A percentile compares a stretch with the other conserved stretches of the same genome.
Conservation (phyloP, 2,797 vertebrate species). For the Alosa sapidissima region DNA sequence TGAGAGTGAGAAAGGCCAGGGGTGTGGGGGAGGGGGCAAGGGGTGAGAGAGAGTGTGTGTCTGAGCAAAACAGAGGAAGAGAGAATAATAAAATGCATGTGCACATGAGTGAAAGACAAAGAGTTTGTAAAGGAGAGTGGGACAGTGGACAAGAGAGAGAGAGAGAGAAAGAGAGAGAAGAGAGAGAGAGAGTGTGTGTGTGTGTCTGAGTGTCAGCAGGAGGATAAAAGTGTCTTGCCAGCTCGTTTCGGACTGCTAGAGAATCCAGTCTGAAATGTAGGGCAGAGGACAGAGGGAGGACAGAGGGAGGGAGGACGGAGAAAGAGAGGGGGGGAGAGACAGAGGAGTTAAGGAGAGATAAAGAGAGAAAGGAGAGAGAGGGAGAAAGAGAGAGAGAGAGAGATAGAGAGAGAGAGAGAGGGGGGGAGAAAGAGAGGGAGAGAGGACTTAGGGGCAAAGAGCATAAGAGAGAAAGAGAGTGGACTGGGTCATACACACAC, state of each 20-base stretch:
- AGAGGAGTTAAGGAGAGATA: neutral
- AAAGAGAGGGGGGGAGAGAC: neutral
- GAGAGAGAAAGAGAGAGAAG: neutral
- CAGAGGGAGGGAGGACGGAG: neutral
- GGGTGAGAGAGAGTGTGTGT: neutral
- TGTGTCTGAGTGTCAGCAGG: slow-evolving; percentile 6
- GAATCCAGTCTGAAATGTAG: neutral
- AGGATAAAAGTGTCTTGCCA: slow-evolving; percentile 22
- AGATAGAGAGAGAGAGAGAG: neutral
- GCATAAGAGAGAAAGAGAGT: neutral
- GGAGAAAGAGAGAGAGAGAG: neutral
- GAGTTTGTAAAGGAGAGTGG: neutral
- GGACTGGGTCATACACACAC: neutral
- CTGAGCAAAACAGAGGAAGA: neutral
- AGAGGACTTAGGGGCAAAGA: neutral
- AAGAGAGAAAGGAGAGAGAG: neutral
- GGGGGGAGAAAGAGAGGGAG: neutral
- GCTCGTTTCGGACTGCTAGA: slow-evolving; percentile 13
- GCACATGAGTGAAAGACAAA: neutral
- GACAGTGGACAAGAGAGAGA: neutral
- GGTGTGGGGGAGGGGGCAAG: slow-evolving; percentile 22
- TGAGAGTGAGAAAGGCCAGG: slow-evolving; percentile 48
- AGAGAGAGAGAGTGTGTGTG: neutral
- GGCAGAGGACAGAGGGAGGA: neutral
- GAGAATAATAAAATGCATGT: neutral